A percentile compares a stretch with the other conserved stretches of the same genome.
phyloP scores from a whole-genome alignment of 1,140 invertebrate genomes.

The Gryon sp. region DNA sequence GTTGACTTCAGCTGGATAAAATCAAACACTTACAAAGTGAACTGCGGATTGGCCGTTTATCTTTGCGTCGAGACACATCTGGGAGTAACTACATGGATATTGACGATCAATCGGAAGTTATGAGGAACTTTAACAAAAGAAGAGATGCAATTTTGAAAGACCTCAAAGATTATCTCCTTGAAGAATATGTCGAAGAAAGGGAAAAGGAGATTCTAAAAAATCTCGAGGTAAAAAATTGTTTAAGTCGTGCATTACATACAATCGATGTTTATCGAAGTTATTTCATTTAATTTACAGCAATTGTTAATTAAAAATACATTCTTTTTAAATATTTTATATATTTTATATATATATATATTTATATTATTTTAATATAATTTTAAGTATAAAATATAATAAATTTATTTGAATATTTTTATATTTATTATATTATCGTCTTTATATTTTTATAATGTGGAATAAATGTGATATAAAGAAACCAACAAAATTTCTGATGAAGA shows the following conservation, averaged over 20 bases:
- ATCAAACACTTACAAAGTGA: constrained; percentile 32
- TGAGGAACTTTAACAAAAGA: constrained; percentile 68
- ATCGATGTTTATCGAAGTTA: neutral
- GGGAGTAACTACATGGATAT: constrained; percentile 33
- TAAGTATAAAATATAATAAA: too few relatives aligned
- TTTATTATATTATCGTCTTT: too few relatives aligned
- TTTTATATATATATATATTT: too few relatives aligned
- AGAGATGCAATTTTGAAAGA: constrained; percentile 60
- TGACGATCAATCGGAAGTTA: constrained; percentile 52
- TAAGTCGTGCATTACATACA: constrained; percentile 18
- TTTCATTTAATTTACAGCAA: neutral
- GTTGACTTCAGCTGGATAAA: constrained; percentile 30
- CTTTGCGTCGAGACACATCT: constrained; percentile 28
- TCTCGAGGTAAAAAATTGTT: constrained; percentile 64
- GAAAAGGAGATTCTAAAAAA: constrained; percentile 64
- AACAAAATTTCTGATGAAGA: too few relatives aligned
- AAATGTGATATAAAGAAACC: too few relatives aligned
- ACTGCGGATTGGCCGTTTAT: constrained; percentile 13
- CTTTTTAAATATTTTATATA: too few relatives aligned
- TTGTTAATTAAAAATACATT: neutral
- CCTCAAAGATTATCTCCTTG: constrained; percentile 62
- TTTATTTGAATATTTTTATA: too few relatives aligned
- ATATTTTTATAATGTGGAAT: too few relatives aligned
- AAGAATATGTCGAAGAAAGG: constrained; percentile 57
- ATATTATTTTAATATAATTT: too few relatives aligned